phyloP scores from a whole-genome alignment of 2,888 invertebrate genomes.

The Drosophila leonis region DNA sequence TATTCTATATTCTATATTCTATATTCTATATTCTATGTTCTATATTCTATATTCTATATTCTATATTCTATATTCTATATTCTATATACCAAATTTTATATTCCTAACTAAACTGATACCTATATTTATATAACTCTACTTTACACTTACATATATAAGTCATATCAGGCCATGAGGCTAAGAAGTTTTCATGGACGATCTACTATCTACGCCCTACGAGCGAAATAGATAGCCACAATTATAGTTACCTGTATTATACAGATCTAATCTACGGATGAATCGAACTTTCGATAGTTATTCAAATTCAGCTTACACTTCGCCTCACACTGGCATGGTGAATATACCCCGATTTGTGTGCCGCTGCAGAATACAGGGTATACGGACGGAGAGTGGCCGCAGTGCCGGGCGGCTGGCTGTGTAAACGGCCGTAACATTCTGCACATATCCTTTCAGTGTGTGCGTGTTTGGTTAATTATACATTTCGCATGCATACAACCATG shows the following conservation, averaged over 20 bases:
- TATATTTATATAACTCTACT: too few relatives aligned
- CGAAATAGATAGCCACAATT: too few relatives aligned
- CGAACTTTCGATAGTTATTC: too few relatives aligned
- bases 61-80: not conserved
- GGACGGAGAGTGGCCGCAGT: conserved; percentile 52
- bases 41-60: not conserved
- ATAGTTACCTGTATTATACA: too few relatives aligned
- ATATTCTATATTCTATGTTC: not conserved
- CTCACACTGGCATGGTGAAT: not conserved
- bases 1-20: not conserved
- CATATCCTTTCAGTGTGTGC: conserved; percentile 45
- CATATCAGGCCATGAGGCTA: too few relatives aligned
- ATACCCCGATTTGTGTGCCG: not conserved
- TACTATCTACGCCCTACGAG: too few relatives aligned
- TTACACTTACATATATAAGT: too few relatives aligned
- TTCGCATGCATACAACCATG: conserved; percentile 51
- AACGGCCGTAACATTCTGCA: conserved; percentile 73
- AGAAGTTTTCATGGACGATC: too few relatives aligned
- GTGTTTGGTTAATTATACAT: conserved; percentile 78
- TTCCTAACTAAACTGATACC: too few relatives aligned
- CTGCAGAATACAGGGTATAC: conserved; percentile 12
- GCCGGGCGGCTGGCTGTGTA: conserved; percentile 67
- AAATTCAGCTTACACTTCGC: not conserved
- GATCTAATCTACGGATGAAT: too few relatives aligned
- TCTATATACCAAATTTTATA: not conserved